Conservation (phyloP, 1,140 invertebrate genomes). For the Asbolus verrucosus region DNA sequence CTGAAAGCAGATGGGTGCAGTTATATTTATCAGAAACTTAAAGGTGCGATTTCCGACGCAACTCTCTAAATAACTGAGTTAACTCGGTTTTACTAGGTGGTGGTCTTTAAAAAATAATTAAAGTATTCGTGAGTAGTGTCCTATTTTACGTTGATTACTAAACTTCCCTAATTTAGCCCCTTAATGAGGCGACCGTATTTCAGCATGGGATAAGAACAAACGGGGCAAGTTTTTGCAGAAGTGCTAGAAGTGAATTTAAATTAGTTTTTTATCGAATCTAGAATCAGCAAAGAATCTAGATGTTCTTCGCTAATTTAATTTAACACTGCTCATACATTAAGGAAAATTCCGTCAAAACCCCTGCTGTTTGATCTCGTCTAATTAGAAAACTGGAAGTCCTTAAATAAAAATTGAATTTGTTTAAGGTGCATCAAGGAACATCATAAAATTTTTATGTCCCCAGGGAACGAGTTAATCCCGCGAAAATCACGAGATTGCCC, state of each 20-base stretch:
- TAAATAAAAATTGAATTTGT: constrained; percentile 4
- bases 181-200: constrained; percentile 13
- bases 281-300: constrained; percentile 15
- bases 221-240: constrained; percentile 23
- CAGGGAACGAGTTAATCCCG: constrained; percentile 18
- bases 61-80: too few species aligned
- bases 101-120: constrained; percentile 1
- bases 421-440: background rate
- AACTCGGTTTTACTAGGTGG: background rate
- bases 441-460: constrained; percentile 20
- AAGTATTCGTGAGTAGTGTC: constrained; percentile 9
- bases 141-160: constrained; percentile 29
- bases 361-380: background rate
- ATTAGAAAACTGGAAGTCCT: background rate
- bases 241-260: constrained; percentile 35
- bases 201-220: constrained; percentile 17
- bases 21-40: too few species aligned
- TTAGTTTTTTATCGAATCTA: constrained; percentile 30
- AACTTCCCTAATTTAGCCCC: constrained; percentile 2
- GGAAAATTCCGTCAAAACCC: background rate
- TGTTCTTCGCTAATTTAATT: constrained; percentile 31
- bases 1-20: too few species aligned
- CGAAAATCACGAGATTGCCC: constrained; percentile 1
- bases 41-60: too few species aligned
- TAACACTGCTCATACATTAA: constrained; percentile 6